Conservation (phyloP, 2,113 vertebrate genomes). For the Rafetus swinhoei region DNA sequence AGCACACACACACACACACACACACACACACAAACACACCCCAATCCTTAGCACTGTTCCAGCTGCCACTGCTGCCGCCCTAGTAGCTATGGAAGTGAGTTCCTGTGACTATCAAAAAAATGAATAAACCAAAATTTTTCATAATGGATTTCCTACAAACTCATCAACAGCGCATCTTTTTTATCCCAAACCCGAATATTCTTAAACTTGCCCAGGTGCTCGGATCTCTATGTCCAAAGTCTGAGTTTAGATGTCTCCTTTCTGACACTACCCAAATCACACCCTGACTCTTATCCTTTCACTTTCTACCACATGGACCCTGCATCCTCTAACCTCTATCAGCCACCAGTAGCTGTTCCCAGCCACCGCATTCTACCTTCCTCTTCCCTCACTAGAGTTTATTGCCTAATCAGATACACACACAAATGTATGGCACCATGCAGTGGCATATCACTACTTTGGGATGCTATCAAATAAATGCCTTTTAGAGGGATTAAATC, state of each 20-base stretch:
- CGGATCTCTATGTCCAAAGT: neutral
- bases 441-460: neutral
- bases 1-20: too few relatives aligned
- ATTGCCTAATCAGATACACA: neutral
- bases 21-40: too few relatives aligned
- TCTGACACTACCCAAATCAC: neutral
- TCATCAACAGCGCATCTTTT: neutral
- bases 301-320: neutral
- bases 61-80: too few relatives aligned
- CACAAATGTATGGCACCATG: accelerated
- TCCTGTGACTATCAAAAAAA: neutral
- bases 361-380: neutral
- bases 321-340: neutral
- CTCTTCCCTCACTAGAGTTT: accelerated
- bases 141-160: slow-evolving; percentile 15
- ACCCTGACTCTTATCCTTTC: accelerated
- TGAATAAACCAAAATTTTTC: accelerated
- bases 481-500: neutral
- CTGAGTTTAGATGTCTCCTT: neutral
- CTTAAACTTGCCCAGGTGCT: neutral
- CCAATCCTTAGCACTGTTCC: too few relatives aligned
- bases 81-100: neutral
- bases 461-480: neutral
- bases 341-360: neutral
- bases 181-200: neutral